Percentiles rank a stretch among this genome's conserved stretches.
phyloP scores from a whole-genome alignment of 2,113 vertebrate genomes.

The Scortum barcoo region DNA sequence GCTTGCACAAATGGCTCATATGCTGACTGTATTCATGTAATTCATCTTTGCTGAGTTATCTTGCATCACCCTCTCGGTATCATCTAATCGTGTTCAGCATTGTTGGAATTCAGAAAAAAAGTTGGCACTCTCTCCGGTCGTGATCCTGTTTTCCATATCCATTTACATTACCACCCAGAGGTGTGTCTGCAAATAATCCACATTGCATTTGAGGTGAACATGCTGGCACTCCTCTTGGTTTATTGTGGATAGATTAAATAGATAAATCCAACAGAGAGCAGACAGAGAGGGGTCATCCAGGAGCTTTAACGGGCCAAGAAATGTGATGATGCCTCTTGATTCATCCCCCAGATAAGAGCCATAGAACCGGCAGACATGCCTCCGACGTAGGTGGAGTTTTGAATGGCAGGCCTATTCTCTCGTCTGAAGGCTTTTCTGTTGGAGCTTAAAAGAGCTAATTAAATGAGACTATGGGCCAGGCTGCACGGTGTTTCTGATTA shows the following conservation, averaged over 20 bases:
- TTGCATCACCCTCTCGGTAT: constrained; percentile 44
- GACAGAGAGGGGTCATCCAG: constrained; percentile 19
- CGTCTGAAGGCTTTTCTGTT: constrained; percentile 51
- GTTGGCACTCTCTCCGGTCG: neutral
- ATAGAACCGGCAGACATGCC: constrained; percentile 41
- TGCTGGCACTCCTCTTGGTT: constrained; percentile 21
- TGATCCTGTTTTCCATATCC: constrained; percentile 11
- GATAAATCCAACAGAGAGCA: constrained; percentile 48
- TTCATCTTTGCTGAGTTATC: constrained; percentile 39
- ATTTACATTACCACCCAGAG: constrained; percentile 23
- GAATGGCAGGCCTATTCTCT: constrained; percentile 70
- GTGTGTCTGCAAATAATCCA: constrained; percentile 31
- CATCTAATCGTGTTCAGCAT: constrained; percentile 8
- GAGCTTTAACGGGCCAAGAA: constrained; percentile 54
- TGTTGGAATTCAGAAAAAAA: constrained; percentile 28
- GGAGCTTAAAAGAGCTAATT: constrained; percentile 60
- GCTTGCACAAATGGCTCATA: constrained; percentile 64
- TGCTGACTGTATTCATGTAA: constrained; percentile 55
- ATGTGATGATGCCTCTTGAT: constrained; percentile 74
- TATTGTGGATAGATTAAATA: constrained; percentile 57
- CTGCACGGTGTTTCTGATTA: constrained; percentile 48
- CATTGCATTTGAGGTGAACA: constrained; percentile 46
- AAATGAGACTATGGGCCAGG: constrained; percentile 41
- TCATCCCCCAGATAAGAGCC: constrained; percentile 62
- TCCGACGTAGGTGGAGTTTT: constrained; percentile 49